These are phyloP conservation scores for Spondyliosoma cantharus DNA, from an alignment of 2,797 vertebrate genomes.

Conservation along the genomic window DNA sequence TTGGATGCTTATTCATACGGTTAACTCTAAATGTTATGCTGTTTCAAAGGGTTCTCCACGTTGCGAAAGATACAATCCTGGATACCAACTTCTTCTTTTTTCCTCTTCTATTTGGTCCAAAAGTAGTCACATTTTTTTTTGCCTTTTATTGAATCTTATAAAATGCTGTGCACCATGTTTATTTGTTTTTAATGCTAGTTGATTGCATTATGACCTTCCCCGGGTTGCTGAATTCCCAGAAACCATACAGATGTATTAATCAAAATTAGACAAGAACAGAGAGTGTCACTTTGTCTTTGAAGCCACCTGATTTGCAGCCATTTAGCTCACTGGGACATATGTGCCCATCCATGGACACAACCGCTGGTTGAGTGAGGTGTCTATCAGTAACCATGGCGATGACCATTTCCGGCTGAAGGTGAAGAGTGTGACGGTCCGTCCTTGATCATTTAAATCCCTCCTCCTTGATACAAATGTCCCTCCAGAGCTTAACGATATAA, in stretches of 20 bases:
- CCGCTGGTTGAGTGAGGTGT: not conserved
- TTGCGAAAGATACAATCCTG: not conserved
- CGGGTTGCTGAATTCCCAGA: not conserved
- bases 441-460: conserved; percentile 1
- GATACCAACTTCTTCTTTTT: not conserved
- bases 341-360: not conserved
- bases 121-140: not conserved
- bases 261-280: not conserved
- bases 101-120: not conserved
- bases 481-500: not conserved
- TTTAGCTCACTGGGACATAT: not conserved
- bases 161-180: not conserved
- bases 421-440: conserved; percentile 2
- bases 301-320: not conserved
- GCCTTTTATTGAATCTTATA: not conserved
- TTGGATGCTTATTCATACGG: not conserved
- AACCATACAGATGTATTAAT: not conserved
- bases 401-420: conserved; percentile 2
- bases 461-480: too few species aligned
- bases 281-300: not conserved
- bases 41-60: not conserved
- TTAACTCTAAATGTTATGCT: not conserved
- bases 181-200: too few species aligned
- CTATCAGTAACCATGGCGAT: conserved; percentile 32
- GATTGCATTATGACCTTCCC: not conserved